These are phyloP conservation scores for Encarsia formosa DNA, from an alignment of 2,888 invertebrate genomes.

Conservation along the genomic window DNA sequence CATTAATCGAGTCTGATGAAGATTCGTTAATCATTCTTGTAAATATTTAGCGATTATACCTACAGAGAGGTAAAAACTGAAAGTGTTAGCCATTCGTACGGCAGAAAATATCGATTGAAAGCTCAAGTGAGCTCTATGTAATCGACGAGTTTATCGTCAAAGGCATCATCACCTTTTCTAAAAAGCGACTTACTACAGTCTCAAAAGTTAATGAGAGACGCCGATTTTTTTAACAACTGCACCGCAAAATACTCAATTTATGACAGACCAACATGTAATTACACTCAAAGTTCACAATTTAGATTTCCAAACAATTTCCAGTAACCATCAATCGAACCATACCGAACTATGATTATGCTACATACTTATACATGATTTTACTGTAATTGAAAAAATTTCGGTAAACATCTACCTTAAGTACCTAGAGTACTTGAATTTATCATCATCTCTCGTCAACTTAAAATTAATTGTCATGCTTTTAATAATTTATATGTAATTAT, in stretches of 20 bases:
- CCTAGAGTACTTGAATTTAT: constrained; percentile 14
- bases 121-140: constrained; percentile 9
- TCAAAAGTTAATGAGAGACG: constrained; percentile 16
- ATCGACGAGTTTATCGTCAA: constrained; percentile 11
- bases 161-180: constrained; percentile 12
- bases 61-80: constrained; percentile 3
- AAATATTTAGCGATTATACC: background rate
- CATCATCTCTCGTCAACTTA: constrained; percentile 6
- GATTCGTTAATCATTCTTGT: constrained; percentile 13
- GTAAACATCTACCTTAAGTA: constrained; percentile 11
- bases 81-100: background rate
- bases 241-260: too few relatives aligned
- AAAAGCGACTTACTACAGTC: constrained; percentile 20
- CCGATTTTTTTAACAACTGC: too few relatives aligned
- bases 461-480: constrained; percentile 22
- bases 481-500: constrained; percentile 12
- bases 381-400: constrained; percentile 13
- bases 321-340: too few relatives aligned
- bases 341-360: too few relatives aligned
- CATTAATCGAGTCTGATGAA: constrained; percentile 19
- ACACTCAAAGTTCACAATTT: too few relatives aligned
- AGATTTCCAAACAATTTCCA: too few relatives aligned
- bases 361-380: too few relatives aligned
- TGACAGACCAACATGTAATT: too few relatives aligned
- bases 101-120: constrained; percentile 7